Percentiles rank a stretch among this genome's conserved stretches.
These are phyloP conservation scores for Siphlonurus alternatus DNA, from an alignment of 2,888 invertebrate genomes.

Conservation along the genomic window DNA sequence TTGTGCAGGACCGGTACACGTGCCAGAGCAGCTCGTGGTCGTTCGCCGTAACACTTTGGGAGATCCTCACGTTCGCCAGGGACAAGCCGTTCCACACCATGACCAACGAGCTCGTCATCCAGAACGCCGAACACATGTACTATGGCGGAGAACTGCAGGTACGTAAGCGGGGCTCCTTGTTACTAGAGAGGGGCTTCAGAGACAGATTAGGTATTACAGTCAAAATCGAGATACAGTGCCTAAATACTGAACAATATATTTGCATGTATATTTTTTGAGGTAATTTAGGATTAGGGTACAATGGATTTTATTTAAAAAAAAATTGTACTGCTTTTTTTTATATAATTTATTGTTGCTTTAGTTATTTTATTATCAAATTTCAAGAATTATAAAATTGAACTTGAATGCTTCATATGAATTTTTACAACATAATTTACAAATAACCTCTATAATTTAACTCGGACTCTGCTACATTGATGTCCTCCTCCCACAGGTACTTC, in stretches of 20 bases:
- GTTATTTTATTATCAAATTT: no score
- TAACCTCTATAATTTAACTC: neutral
- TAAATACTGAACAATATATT: no score
- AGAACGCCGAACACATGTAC: slow-evolving; percentile 46
- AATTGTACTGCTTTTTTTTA: neutral
- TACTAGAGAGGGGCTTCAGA: no score
- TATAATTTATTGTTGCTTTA: no score
- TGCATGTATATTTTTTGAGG: no score
- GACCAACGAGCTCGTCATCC: slow-evolving; percentile 41
- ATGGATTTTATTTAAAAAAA: neutral
- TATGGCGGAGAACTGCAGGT: slow-evolving; percentile 43
- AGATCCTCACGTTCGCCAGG: slow-evolving; percentile 39
- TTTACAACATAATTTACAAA: neutral
- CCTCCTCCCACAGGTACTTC: slow-evolving; percentile 27
- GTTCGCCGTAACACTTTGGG: slow-evolving; percentile 47
- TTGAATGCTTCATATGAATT: no score
- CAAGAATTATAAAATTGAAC: no score
- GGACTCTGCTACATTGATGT: neutral
- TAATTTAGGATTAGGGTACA: neutral
- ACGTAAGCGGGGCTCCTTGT: no score
- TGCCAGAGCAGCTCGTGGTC: slow-evolving; percentile 44
- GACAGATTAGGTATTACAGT: no score
- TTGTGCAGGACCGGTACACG: slow-evolving; percentile 44
- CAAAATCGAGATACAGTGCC: no score
- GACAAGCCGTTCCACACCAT: slow-evolving; percentile 42